phyloP scores from a whole-genome alignment of 2,113 vertebrate species.

The Coreoperca whiteheadi region DNA sequence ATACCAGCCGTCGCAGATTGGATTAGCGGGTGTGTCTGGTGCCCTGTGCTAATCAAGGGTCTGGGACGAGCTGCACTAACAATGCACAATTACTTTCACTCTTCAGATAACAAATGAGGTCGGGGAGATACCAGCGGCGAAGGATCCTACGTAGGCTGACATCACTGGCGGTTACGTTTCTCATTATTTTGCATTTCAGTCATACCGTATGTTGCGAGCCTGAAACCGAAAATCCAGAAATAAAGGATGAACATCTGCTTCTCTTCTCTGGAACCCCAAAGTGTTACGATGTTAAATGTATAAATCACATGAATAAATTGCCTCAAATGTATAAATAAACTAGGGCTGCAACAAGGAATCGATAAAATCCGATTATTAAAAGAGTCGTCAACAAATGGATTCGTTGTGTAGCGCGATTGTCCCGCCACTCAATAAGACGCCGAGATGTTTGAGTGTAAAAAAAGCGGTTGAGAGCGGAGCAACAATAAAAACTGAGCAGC shows the following conservation, averaged over 20 bases:
- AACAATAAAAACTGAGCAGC: too few relatives aligned
- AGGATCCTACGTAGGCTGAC: neutral
- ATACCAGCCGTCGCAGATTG: neutral
- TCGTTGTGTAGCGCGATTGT: too few relatives aligned
- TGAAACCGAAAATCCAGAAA: neutral
- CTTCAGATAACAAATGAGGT: conserved; percentile 35
- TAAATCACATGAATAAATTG: conserved; percentile 1
- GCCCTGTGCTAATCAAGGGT: conserved; percentile 28
- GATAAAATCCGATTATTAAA: too few relatives aligned
- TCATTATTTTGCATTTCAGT: neutral
- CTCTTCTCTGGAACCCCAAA: neutral
- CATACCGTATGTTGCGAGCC: neutral
- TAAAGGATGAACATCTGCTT: neutral
- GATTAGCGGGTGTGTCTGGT: conserved; percentile 49
- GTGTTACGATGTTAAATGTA: neutral
- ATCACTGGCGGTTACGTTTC: neutral
- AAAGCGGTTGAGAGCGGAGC: too few relatives aligned
- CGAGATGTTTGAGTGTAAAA: too few relatives aligned
- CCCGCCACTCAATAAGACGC: too few relatives aligned
- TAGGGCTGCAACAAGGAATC: too few relatives aligned
- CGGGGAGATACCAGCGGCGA: neutral
- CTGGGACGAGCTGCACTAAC: conserved; percentile 15
- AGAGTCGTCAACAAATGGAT: too few relatives aligned
- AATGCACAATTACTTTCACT: conserved; percentile 37
- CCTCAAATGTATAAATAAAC: neutral